phyloP scores from a whole-genome alignment of 2,113 vertebrate species.

The Tangachromis dhanisi region DNA sequence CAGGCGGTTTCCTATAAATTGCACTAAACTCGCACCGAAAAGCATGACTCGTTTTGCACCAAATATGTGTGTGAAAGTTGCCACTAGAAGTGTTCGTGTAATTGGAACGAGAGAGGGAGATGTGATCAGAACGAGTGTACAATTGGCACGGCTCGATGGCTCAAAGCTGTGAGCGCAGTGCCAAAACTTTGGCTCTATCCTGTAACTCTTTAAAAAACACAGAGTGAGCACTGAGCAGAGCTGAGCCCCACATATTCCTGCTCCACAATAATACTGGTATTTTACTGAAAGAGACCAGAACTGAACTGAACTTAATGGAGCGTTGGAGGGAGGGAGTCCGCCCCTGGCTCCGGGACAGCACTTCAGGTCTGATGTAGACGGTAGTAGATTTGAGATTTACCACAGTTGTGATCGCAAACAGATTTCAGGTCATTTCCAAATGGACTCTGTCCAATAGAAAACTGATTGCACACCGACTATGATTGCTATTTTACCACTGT shows the following conservation, averaged over 20 bases:
- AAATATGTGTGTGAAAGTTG: neutral
- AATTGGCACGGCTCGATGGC: neutral
- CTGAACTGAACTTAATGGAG: neutral
- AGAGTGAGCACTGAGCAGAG: neutral
- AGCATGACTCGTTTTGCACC: neutral
- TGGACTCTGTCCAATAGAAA: neutral
- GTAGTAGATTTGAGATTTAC: neutral
- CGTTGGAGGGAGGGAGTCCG: neutral
- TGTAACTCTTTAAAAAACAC: neutral
- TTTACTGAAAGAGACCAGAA: neutral
- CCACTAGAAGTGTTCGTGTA: neutral
- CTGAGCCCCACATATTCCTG: neutral
- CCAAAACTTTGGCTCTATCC: neutral
- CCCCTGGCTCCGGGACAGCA: neutral
- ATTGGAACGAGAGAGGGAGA: neutral
- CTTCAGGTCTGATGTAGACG: neutral
- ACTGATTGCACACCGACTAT: neutral
- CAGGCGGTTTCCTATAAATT: neutral
- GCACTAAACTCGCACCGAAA: neutral
- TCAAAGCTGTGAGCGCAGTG: neutral
- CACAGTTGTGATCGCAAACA: neutral
- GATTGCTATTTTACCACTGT: neutral
- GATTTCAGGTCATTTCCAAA: neutral
- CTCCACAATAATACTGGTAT: neutral
- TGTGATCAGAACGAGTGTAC: neutral